Percentiles rank a stretch among this genome's conserved stretches.
Conservation (phyloP, 2,797 vertebrate genomes). For the Botia kubotai region DNA sequence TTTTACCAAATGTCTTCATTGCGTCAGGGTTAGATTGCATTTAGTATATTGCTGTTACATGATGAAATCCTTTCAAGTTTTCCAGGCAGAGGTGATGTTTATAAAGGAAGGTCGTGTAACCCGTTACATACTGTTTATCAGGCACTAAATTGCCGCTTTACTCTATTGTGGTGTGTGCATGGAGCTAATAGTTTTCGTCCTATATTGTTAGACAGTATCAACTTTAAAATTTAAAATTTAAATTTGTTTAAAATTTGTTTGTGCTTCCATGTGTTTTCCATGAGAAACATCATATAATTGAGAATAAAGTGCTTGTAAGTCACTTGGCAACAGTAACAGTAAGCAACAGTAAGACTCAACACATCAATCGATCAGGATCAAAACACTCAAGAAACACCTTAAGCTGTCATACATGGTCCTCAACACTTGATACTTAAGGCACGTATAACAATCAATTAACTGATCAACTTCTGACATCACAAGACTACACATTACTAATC, state of each 20-base stretch:
- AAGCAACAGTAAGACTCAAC: too few species aligned
- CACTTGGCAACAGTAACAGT: too few species aligned
- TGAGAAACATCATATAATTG: too few species aligned
- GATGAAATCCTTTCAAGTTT: slow-evolving; percentile 51
- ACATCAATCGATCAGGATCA: too few species aligned
- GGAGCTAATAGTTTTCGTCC: background rate
- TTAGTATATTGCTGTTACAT: slow-evolving; percentile 54
- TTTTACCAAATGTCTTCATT: slow-evolving; percentile 53
- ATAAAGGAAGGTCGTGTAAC: slow-evolving; percentile 33
- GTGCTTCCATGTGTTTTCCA: too few species aligned
- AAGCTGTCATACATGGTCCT: too few species aligned
- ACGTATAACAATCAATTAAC: background rate
- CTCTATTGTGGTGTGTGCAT: background rate
- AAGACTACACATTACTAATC: background rate
- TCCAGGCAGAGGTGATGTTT: slow-evolving; percentile 45
- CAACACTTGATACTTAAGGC: background rate
- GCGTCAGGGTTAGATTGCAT: slow-evolving; percentile 43
- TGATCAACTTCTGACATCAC: background rate
- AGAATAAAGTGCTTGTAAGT: too few species aligned
- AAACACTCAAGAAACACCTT: too few species aligned
- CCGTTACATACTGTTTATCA: slow-evolving; percentile 13
- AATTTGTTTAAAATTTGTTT: too few species aligned
- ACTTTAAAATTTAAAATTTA: too few species aligned
- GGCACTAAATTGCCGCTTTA: slow-evolving; percentile 9
- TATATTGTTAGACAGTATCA: background rate